Percentiles rank a stretch among this genome's conserved stretches.
Evolutionary conservation across 2,797 vertebrate genomes (phyloP).

Genomic region (Liparis tanakae): DNA sequence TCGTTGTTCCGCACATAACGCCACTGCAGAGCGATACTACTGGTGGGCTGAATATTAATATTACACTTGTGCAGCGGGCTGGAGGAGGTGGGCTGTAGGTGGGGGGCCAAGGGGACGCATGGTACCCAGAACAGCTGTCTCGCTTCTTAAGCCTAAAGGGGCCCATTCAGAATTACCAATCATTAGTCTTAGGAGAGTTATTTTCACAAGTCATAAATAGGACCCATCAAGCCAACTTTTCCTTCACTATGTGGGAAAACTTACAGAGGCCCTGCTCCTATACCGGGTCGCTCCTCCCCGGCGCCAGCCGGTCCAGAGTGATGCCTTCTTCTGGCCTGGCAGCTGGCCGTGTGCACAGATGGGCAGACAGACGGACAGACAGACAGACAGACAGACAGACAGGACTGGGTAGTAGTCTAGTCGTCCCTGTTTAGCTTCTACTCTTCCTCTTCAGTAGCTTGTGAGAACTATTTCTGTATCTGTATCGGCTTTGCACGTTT

Average conservation of each 20-base stretch:
- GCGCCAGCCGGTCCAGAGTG: slow-evolving; percentile 70
- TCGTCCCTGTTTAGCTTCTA: slow-evolving; percentile 61
- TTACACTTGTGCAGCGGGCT: slow-evolving; percentile 37
- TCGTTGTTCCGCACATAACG: slow-evolving; percentile 25
- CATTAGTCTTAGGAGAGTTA: slow-evolving; percentile 67
- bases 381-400: slow-evolving; percentile 47
- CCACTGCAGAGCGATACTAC: slow-evolving; percentile 22
- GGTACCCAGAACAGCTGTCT: slow-evolving; percentile 63
- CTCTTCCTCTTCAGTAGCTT: slow-evolving; percentile 49
- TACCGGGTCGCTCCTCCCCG: slow-evolving; percentile 58
- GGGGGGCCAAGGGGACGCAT: slow-evolving; percentile 30
- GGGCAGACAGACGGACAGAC: too few relatives aligned
- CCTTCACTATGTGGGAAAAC: slow-evolving; percentile 58
- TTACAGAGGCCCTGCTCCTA: slow-evolving; percentile 45
- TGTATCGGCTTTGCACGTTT: slow-evolving; percentile 52
- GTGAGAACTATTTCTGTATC: slow-evolving; percentile 67
- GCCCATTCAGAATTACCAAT: slow-evolving; percentile 59
- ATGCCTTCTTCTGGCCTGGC: slow-evolving; percentile 68
- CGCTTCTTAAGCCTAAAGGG: slow-evolving; percentile 41
- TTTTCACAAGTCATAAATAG: slow-evolving; percentile 71
- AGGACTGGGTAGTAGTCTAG: slow-evolving; percentile 52
- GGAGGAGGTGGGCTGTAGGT: slow-evolving; percentile 38
- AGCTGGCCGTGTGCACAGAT: slow-evolving; percentile 58
- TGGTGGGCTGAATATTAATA: slow-evolving; percentile 59
- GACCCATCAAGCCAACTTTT: slow-evolving; percentile 55